Percentiles rank a stretch among this genome's conserved stretches.
Conservation (phyloP, 1,140 invertebrate genomes). For the Rhagoletis pomonella region DNA sequence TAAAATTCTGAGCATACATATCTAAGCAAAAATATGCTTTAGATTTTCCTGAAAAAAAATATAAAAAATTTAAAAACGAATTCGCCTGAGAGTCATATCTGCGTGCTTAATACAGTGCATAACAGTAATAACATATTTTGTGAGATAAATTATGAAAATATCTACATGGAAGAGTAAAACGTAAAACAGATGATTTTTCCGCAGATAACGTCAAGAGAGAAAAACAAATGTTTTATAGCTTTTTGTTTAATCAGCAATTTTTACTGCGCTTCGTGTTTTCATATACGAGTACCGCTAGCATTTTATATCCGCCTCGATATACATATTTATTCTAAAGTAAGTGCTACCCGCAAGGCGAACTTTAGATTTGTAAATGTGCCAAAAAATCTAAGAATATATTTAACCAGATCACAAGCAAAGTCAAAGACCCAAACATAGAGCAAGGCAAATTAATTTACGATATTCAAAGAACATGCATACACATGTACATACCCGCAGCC, state of each 20-base stretch:
- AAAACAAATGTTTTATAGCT: constrained; percentile 35
- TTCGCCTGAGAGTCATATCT: not conserved
- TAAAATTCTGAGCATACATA: too few species aligned
- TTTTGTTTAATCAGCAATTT: not conserved
- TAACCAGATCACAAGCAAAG: not conserved
- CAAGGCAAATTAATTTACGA: not conserved
- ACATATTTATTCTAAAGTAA: too few species aligned
- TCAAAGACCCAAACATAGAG: too few species aligned
- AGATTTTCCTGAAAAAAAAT: not conserved
- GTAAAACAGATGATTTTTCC: constrained; percentile 25
- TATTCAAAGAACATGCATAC: not conserved
- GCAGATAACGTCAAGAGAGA: not conserved
- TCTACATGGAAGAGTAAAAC: not conserved
- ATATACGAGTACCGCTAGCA: too few species aligned
- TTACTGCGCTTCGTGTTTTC: too few species aligned
- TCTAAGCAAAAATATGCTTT: not conserved
- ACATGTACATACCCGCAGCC: not conserved
- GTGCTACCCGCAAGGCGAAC: too few species aligned
- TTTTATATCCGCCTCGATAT: too few species aligned
- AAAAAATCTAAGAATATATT: constrained; percentile 15
- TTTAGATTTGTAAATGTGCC: not conserved
- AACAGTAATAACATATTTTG: not conserved
- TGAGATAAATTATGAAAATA: not conserved
- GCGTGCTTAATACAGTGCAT: not conserved
- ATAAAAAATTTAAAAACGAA: not conserved